phyloP scores from a whole-genome alignment of 2,888 invertebrate species.

The Pseudococcus longispinus region DNA sequence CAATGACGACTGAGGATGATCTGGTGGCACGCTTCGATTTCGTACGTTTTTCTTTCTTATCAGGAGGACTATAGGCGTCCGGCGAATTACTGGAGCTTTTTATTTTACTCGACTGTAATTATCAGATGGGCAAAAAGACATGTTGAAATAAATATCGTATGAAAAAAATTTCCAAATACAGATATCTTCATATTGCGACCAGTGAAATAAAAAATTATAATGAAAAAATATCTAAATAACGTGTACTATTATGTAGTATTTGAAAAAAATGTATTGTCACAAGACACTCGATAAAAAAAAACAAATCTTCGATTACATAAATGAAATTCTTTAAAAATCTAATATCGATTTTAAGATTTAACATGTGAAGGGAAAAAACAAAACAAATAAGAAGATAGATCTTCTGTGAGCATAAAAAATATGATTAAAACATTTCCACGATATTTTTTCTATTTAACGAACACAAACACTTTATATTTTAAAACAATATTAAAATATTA shows the following conservation, averaged over 20 bases:
- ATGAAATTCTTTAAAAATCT: neutral
- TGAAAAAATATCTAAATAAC: neutral
- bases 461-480: neutral
- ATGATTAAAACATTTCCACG: neutral
- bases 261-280: neutral
- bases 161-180: neutral
- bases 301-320: neutral
- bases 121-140: slow-evolving; percentile 59
- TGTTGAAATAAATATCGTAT: neutral
- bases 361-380: neutral
- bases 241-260: neutral
- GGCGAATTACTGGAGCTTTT: slow-evolving; percentile 53
- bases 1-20: slow-evolving; percentile 51
- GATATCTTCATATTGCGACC: neutral
- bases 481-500: neutral
- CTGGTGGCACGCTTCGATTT: slow-evolving; percentile 40
- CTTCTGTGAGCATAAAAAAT: neutral
- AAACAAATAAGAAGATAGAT: too few species aligned
- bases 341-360: neutral
- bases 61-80: slow-evolving; percentile 42
- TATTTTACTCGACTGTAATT: slow-evolving; percentile 64
- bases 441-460: neutral
- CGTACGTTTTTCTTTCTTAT: slow-evolving; percentile 52
- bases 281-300: neutral
- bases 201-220: neutral